These are phyloP conservation scores for Picathartes gymnocephalus DNA, from an alignment of 2,113 vertebrate species.

Conservation along the genomic window DNA sequence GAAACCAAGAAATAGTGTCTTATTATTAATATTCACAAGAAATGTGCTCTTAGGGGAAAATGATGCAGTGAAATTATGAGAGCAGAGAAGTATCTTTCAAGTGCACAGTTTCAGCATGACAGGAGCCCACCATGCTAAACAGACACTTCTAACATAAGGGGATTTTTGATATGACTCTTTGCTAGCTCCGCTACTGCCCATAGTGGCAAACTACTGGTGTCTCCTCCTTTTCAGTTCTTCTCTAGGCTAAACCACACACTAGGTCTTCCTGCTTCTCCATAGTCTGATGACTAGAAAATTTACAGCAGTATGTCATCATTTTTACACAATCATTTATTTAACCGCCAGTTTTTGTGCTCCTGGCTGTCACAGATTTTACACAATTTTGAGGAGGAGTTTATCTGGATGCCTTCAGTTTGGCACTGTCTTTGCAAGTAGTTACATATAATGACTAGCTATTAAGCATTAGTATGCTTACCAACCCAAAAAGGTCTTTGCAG, in stretches of 20 bases:
- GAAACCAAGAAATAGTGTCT: neutral
- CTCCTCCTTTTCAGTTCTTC: neutral
- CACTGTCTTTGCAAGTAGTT: neutral
- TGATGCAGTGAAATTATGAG: neutral
- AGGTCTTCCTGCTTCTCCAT: neutral
- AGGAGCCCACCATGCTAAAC: neutral
- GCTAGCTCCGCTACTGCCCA: neutral
- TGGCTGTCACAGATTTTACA: neutral
- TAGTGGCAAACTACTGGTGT: neutral
- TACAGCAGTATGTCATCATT: neutral
- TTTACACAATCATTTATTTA: neutral
- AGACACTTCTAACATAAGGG: neutral
- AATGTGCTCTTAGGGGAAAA: neutral
- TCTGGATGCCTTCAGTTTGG: neutral
- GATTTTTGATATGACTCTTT: neutral
- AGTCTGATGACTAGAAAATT: neutral
- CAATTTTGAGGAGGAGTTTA: neutral
- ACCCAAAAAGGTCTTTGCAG: neutral
- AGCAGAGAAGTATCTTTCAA: neutral
- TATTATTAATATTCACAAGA: neutral
- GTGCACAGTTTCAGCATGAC: neutral
- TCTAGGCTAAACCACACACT: neutral
- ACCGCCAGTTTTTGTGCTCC: neutral
- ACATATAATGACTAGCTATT: neutral
- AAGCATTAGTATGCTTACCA: neutral